Base-by-base conservation (phyloP, 1,140 invertebrate species). In the Scaptomyza graminum region DNA sequence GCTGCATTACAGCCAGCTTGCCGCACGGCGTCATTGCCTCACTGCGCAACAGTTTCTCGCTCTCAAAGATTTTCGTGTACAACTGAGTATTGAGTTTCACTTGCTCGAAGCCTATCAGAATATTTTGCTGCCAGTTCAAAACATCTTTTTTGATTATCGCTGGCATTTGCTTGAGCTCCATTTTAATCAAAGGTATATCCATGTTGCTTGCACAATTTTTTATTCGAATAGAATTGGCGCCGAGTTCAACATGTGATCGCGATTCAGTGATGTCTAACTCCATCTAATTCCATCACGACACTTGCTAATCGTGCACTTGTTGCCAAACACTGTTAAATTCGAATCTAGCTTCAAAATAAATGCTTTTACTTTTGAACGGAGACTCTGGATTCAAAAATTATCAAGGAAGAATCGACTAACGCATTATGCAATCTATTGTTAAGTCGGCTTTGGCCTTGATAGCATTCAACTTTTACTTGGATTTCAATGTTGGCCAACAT, bases 161-260 rank as follows among this genome's bases (percentile, higher is more conserved):
- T 1, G 56, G 54, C 43, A 72, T 72, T 3, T 18, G 12, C 0
- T 44, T 7, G 2, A 72, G 9, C 6, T 72, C 69, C 9, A 2
- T 31, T 31, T 41, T 12, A n/a, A 9, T 9, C 11, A 5, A 13
- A 1, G 18, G 2, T 1, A 18, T 12, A 11, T 47, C 6, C 63
- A 72, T 60, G 5, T 54, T 43, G 34, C 4, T 2, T 31, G 5
- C 28, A 31, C 1, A 1, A 22, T 22, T 2, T 25, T 31, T 31
- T 31, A 7, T 31, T 31, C 5, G 28, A 31, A 31, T 31, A 41
- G 5, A 41, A 41, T 41, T 34, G 6, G 31, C 7, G 37, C 37
- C 3, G 4, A n/a, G 1, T 41, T n/a, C 12, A n/a, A 2, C 11
- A 41, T n/a, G 5, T n/a, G 34, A 9, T 34, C 8, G 1, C 37